Evolutionary conservation across 2,888 invertebrate species (phyloP).

Genomic region (Acheta domesticus): DNA sequence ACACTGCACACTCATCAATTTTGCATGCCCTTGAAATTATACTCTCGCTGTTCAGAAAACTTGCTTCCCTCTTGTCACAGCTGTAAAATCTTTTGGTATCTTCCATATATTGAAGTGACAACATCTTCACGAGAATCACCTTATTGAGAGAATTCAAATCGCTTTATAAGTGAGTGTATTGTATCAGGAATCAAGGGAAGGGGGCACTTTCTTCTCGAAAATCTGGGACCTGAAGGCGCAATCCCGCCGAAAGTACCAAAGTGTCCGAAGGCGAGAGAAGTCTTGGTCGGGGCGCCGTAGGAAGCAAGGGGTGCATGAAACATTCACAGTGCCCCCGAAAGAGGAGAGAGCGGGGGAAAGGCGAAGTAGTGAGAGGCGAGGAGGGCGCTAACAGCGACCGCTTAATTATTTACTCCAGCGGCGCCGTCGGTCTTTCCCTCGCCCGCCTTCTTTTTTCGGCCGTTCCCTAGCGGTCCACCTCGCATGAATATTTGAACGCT

Average conservation of each 20-base stretch:
- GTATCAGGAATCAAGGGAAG: too few species aligned
- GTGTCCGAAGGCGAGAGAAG: slow-evolving; percentile 7
- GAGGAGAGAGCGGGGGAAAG: not conserved
- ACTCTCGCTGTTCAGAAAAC: too few species aligned
- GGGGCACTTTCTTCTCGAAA: too few species aligned
- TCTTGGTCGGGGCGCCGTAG: not conserved
- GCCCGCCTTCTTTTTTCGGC: not conserved
- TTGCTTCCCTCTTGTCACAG: too few species aligned
- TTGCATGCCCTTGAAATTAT: too few species aligned
- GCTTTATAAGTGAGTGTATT: too few species aligned
- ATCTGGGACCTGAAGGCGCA: not conserved
- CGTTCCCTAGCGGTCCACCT: slow-evolving; percentile 1
- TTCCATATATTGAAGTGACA: too few species aligned
- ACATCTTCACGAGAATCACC: too few species aligned
- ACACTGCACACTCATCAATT: too few species aligned
- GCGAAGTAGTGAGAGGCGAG: not conserved
- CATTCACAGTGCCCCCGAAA: not conserved
- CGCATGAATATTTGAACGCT: slow-evolving; percentile 9
- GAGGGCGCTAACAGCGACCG: slow-evolving; percentile 1
- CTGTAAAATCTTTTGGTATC: too few species aligned
- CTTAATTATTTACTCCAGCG: slow-evolving; percentile 7
- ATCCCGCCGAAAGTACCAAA: not conserved
- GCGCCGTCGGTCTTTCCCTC: not conserved
- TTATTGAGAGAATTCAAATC: too few species aligned
- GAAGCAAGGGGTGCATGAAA: slow-evolving; percentile 5